Percentiles rank a stretch among this genome's conserved stretches.
phyloP scores from a whole-genome alignment of 2,113 vertebrate genomes.

The Otus sunia region DNA sequence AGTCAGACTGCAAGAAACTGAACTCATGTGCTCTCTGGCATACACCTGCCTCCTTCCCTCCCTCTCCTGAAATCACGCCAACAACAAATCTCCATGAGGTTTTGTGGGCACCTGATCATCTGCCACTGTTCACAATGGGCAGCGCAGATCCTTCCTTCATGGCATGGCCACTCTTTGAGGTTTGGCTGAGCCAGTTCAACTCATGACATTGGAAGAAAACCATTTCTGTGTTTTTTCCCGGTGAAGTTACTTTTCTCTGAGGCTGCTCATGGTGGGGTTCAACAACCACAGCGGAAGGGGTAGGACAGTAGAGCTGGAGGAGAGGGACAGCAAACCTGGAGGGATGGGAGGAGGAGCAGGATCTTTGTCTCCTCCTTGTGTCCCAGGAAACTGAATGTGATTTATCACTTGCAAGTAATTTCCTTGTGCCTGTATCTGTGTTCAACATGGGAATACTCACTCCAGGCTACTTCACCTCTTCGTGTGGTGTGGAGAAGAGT shows the following conservation, averaged over 20 bases:
- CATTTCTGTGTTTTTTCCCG: not conserved
- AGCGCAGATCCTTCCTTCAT: not conserved
- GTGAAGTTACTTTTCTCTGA: not conserved
- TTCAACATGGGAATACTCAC: not conserved
- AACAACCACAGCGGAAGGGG: not conserved
- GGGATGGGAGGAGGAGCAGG: not conserved
- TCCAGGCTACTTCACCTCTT: not conserved
- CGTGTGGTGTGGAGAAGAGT: not conserved
- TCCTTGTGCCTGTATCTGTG: not conserved
- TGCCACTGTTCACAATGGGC: not conserved
- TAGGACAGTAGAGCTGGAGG: not conserved
- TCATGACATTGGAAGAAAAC: not conserved
- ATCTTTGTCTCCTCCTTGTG: not conserved
- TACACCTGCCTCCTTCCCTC: not conserved
- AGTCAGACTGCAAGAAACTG: not conserved
- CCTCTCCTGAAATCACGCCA: not conserved
- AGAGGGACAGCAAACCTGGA: not conserved
- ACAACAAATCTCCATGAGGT: not conserved
- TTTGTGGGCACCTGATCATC: not conserved
- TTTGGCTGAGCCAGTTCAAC: not conserved
- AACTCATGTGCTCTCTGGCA: not conserved
- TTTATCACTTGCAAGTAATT: not conserved
- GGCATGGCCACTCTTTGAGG: not conserved
- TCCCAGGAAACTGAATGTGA: not conserved
- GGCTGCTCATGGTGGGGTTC: not conserved